A percentile compares a stretch with the other conserved stretches of the same genome.
Evolutionary conservation across 2,888 invertebrate genomes (phyloP).

Genomic region (Pantelozetes paolii): DNA sequence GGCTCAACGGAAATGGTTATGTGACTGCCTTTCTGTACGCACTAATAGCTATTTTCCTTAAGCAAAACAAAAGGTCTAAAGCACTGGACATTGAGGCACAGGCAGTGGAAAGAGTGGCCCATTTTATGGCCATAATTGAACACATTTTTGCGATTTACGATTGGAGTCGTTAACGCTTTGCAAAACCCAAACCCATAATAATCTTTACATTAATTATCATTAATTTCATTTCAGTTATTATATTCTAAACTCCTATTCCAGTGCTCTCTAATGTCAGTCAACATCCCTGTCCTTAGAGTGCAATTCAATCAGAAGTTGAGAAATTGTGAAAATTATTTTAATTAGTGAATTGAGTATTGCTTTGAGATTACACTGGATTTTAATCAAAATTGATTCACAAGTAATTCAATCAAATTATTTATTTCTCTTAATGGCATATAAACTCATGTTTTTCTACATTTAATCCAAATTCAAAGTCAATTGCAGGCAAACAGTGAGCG

Average conservation of each 20-base stretch:
- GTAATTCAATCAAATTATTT: constrained; percentile 13
- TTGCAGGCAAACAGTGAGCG: background rate
- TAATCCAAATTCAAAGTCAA: constrained; percentile 4
- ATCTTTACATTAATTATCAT: constrained; percentile 10
- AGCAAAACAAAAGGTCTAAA: background rate
- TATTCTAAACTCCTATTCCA: background rate
- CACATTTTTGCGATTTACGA: constrained; percentile 14
- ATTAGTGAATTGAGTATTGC: background rate
- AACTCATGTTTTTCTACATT: constrained; percentile 4
- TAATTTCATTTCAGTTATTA: constrained; percentile 5
- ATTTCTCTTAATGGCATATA: background rate
- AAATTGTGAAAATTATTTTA: background rate
- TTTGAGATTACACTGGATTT: background rate
- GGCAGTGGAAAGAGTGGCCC: background rate
- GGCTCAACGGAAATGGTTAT: constrained; percentile 26
- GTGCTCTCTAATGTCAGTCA: background rate
- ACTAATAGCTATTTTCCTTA: constrained; percentile 29
- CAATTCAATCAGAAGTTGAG: background rate
- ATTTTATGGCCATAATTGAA: constrained; percentile 22
- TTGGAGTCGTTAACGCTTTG: constrained; percentile 11
- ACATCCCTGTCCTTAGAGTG: background rate
- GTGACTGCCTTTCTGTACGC: background rate
- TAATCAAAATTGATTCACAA: constrained; percentile 14
- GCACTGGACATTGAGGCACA: background rate
- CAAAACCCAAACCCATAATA: constrained; percentile 1